Percentiles rank a stretch among this genome's conserved stretches.
These are phyloP conservation scores for Centropristis striata DNA, from an alignment of 2,113 vertebrate species.

Conservation along the genomic window DNA sequence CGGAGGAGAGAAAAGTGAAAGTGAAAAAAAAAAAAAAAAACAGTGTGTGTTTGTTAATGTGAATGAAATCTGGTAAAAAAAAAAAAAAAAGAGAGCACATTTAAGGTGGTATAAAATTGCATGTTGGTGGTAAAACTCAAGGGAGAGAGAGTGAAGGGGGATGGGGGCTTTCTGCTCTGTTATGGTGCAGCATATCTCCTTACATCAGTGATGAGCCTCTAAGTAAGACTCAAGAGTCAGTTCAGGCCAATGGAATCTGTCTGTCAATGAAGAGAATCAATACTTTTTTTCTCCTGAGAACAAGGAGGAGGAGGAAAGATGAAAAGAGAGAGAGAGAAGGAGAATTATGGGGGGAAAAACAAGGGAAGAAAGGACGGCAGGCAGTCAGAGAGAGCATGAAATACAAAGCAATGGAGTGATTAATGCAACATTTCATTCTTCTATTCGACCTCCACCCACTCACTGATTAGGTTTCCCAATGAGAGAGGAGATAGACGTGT, in stretches of 20 bases:
- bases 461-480: conserved; percentile 42
- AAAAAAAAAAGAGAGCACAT: neutral
- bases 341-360: conserved; percentile 7
- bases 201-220: conserved; percentile 37
- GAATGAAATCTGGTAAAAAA: neutral
- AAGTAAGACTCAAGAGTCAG: conserved; percentile 51
- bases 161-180: neutral
- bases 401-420: conserved; percentile 42
- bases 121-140: neutral
- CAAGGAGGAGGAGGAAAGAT: neutral
- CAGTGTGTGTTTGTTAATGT: neutral
- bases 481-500: conserved; percentile 36
- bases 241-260: conserved; percentile 17
- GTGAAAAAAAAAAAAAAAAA: neutral
- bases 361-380: conserved; percentile 30
- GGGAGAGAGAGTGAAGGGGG: neutral
- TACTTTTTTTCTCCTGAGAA: conserved; percentile 21
- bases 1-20: neutral
- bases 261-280: conserved; percentile 47
- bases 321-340: neutral
- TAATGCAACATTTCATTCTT: conserved; percentile 50
- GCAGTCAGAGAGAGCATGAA: conserved; percentile 30
- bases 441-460: conserved; percentile 34
- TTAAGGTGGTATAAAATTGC: neutral
- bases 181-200: conserved; percentile 22